A percentile compares a stretch with the other conserved stretches of the same genome.
Conservation (phyloP, 2,888 invertebrate species). For the Venusia cambrica region DNA sequence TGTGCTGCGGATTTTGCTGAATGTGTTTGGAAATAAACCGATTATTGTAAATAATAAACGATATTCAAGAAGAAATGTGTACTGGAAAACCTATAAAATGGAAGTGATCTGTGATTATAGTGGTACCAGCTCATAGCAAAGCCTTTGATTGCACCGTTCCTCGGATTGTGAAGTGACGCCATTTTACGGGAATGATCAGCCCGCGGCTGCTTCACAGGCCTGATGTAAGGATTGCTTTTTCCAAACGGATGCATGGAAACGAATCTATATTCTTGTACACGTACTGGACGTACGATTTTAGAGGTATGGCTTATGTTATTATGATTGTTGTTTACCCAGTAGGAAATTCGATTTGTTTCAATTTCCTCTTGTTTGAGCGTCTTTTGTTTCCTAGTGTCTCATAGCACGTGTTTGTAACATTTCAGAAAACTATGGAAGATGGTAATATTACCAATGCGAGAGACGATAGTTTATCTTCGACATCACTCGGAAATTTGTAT, state of each 20-base stretch:
- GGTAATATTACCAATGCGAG: conserved; percentile 70
- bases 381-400: conserved; percentile 73
- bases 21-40: conserved; percentile 79
- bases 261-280: conserved; percentile 72
- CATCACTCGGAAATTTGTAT: conserved; percentile 58
- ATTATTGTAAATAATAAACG: conserved; percentile 47
- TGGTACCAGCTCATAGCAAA: conserved; percentile 51
- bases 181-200: conserved; percentile 82
- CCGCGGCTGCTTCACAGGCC: conserved; percentile 77
- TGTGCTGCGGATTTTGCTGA: conserved; percentile 63
- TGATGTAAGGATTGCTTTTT: conserved; percentile 72
- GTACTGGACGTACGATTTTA: conserved; percentile 79
- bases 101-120: conserved; percentile 49
- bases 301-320: conserved; percentile 56
- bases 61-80: conserved; percentile 47
- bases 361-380: conserved; percentile 72
- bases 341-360: conserved; percentile 59
- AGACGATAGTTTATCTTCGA: conserved; percentile 64
- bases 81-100: conserved; percentile 54
- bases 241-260: conserved; percentile 76
- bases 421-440: conserved; percentile 81
- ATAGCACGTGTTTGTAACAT: conserved; percentile 68
- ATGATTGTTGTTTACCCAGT: conserved; percentile 51
- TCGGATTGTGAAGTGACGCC: conserved; percentile 79
- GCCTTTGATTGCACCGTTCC: conserved; percentile 72